A percentile compares a stretch with the other conserved stretches of the same genome.
These are phyloP conservation scores for Heliconius hewitsoni DNA, from an alignment of 1,140 invertebrate species.

Conservation along the genomic window DNA sequence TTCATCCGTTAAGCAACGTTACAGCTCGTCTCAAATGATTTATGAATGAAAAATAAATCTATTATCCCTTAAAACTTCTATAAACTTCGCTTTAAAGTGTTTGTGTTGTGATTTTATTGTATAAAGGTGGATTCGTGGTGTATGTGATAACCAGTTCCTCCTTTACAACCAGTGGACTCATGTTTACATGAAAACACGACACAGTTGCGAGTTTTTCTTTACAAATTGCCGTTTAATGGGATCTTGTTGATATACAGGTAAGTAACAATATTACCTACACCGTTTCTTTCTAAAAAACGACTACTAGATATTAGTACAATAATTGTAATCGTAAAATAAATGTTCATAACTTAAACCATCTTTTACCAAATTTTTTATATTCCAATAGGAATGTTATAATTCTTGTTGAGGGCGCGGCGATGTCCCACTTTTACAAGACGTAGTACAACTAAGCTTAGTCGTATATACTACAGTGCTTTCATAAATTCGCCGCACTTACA, in stretches of 20 bases:
- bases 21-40: slow-evolving; percentile 72
- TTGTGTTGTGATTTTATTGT: slow-evolving; percentile 61
- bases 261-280: slow-evolving; percentile 35
- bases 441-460: slow-evolving; percentile 18
- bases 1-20: slow-evolving; percentile 59
- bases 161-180: slow-evolving; percentile 61
- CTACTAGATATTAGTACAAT: not conserved
- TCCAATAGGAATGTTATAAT: slow-evolving; percentile 43
- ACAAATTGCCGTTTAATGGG: slow-evolving; percentile 68
- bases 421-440: slow-evolving; percentile 28
- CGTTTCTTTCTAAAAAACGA: not conserved
- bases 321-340: not conserved
- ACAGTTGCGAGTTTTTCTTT: slow-evolving; percentile 44
- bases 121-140: slow-evolving; percentile 75
- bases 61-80: slow-evolving; percentile 56
- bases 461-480: slow-evolving; percentile 12
- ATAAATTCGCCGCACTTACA: slow-evolving; percentile 3
- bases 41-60: slow-evolving; percentile 72
- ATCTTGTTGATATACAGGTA: slow-evolving; percentile 77
- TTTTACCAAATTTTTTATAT: slow-evolving; percentile 26
- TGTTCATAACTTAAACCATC: not conserved
- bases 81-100: slow-evolving; percentile 53
- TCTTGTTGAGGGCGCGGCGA: slow-evolving; percentile 24
- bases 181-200: slow-evolving; percentile 73
- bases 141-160: slow-evolving; percentile 71